phyloP scores from a whole-genome alignment of 1,140 invertebrate species.

The Bombus huntii region DNA sequence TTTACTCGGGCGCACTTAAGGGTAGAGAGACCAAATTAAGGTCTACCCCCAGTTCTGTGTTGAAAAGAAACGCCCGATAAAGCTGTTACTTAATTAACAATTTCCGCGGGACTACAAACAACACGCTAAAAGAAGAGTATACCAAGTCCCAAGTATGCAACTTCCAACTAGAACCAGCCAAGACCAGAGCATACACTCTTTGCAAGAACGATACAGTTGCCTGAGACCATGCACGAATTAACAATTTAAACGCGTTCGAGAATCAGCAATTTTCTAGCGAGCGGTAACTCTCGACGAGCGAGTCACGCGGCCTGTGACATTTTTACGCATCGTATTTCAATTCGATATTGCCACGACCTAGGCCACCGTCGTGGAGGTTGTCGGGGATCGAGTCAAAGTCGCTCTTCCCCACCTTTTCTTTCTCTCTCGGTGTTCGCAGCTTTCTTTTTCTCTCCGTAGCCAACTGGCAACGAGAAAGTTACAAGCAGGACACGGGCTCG shows the following conservation, averaged over 20 bases:
- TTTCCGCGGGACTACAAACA: slow-evolving; percentile 6
- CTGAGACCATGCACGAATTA: neutral
- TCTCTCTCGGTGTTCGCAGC: neutral
- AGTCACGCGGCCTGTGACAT: neutral
- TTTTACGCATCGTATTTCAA: neutral
- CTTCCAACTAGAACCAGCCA: neutral
- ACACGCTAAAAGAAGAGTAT: neutral
- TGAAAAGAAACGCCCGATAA: slow-evolving; percentile 4
- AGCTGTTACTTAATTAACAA: slow-evolving; percentile 19
- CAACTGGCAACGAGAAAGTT: slow-evolving; percentile 63
- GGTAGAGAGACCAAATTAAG: neutral
- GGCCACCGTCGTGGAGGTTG: neutral
- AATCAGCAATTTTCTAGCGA: neutral
- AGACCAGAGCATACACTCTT: neutral
- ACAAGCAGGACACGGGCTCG: slow-evolving; percentile 46
- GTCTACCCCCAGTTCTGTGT: neutral
- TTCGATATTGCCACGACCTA: neutral
- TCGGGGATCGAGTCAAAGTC: slow-evolving; percentile 6
- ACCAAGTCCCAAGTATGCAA: neutral
- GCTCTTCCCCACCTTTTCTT: slow-evolving; percentile 1
- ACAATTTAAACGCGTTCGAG: neutral
- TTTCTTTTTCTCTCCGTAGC: neutral
- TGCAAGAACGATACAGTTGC: neutral
- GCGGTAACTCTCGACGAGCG: neutral
- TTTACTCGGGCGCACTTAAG: neutral